These are phyloP conservation scores for Cydia pomonella DNA, from an alignment of 1,140 invertebrate genomes.

Conservation along the genomic window DNA sequence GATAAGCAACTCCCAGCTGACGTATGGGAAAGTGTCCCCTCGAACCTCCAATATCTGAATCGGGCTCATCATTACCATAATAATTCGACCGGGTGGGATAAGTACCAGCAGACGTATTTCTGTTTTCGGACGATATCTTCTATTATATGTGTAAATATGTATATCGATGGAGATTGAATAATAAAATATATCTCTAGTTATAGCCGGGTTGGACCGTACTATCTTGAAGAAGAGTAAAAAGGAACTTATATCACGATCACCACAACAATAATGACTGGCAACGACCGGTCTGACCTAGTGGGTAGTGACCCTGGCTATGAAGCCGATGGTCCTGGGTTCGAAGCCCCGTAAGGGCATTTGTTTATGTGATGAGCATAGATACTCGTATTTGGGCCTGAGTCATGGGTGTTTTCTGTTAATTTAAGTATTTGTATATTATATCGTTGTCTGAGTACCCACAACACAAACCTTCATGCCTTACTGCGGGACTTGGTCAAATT, in stretches of 20 bases:
- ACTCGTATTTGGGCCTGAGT: no score
- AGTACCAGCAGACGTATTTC: constrained; percentile 23
- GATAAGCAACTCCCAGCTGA: constrained; percentile 44
- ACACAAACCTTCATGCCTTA: no score
- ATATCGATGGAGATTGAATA: constrained; percentile 38
- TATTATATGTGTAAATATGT: background rate
- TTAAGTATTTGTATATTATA: no score
- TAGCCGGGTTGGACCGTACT: background rate
- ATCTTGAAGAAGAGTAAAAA: background rate
- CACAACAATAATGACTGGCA: no score
- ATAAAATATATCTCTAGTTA: constrained; percentile 27
- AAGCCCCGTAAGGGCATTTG: no score
- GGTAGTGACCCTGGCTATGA: no score
- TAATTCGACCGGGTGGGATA: constrained; percentile 28
- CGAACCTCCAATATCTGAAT: constrained; percentile 32
- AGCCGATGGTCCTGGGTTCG: no score
- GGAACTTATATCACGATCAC: constrained; percentile 14
- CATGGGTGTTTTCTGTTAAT: no score
- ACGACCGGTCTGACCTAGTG: no score
- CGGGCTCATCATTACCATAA: constrained; percentile 38
- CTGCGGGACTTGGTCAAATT: no score
- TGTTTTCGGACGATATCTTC: constrained; percentile 24
- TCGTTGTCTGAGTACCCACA: no score
- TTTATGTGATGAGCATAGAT: no score
- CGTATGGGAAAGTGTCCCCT: constrained; percentile 59